Percentiles rank a stretch among this genome's conserved stretches.
phyloP scores from a whole-genome alignment of 2,888 invertebrate species.

The Lydus trimaculatus region DNA sequence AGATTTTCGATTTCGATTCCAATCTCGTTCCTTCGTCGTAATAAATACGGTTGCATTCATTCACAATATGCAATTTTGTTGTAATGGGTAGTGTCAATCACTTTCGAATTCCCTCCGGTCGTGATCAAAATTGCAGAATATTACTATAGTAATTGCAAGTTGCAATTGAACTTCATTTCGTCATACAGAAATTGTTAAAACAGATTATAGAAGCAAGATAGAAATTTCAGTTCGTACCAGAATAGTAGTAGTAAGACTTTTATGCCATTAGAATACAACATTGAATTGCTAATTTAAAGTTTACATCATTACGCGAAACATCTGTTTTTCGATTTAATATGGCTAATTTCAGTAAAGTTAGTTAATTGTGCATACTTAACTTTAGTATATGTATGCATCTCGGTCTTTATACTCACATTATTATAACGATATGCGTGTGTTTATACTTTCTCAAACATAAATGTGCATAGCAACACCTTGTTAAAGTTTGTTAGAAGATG shows the following conservation, averaged over 20 bases:
- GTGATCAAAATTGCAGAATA: too few species aligned
- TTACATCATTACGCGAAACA: neutral
- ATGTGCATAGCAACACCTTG: slow-evolving; percentile 8
- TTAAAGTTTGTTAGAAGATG: slow-evolving; percentile 23
- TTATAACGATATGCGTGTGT: neutral
- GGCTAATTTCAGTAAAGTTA: neutral
- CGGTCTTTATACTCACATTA: neutral
- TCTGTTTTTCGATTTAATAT: neutral
- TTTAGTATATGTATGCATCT: neutral
- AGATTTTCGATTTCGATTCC: neutral
- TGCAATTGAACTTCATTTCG: too few species aligned
- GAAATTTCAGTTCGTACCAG: neutral
- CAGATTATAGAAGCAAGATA: too few species aligned
- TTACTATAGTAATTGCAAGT: too few species aligned
- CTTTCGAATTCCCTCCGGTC: too few species aligned
- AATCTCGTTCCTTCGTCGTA: neutral
- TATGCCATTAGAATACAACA: neutral
- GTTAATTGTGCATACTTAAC: neutral
- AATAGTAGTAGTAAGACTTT: neutral
- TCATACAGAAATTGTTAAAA: too few species aligned
- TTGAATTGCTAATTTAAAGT: neutral
- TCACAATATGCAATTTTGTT: neutral
- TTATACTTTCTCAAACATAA: neutral
- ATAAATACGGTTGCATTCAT: neutral
- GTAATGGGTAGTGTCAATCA: neutral